phyloP scores from a whole-genome alignment of 2,888 invertebrate genomes.

The Laothoe populi region DNA sequence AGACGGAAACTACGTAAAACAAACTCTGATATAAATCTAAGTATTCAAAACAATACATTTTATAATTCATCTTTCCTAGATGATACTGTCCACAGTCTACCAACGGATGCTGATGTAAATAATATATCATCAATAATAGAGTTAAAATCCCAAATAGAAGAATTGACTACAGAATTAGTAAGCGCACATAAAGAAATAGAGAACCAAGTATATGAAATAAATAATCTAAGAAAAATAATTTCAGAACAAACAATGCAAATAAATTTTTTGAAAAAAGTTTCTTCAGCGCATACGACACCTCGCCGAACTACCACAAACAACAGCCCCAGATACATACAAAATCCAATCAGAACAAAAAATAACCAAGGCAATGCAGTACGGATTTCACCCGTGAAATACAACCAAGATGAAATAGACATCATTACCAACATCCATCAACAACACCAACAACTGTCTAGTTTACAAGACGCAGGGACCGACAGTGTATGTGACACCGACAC shows the following conservation, averaged over 20 bases:
- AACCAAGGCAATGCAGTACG: not conserved
- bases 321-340: not conserved
- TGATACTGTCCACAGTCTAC: not conserved
- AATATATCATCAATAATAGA: not conserved
- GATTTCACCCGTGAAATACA: not conserved
- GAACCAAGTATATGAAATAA: not conserved
- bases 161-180: not conserved
- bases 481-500: not conserved
- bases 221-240: not conserved
- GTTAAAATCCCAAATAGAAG: constrained; percentile 2
- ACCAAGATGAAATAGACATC: not conserved
- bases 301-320: not conserved
- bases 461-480: not conserved
- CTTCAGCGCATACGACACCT: not conserved
- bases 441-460: not conserved
- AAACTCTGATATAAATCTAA: not conserved
- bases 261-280: constrained; percentile 17
- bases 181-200: not conserved
- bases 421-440: not conserved
- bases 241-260: constrained; percentile 25
- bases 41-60: not conserved
- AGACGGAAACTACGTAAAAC: constrained; percentile 1
- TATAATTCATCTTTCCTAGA: constrained; percentile 2
- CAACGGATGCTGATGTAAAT: not conserved
- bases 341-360: not conserved